Evolutionary conservation across 2,888 invertebrate species (phyloP), one percentile per base, ranked within the genome.

Genomic region (Keiferia lycopersicella): DNA sequence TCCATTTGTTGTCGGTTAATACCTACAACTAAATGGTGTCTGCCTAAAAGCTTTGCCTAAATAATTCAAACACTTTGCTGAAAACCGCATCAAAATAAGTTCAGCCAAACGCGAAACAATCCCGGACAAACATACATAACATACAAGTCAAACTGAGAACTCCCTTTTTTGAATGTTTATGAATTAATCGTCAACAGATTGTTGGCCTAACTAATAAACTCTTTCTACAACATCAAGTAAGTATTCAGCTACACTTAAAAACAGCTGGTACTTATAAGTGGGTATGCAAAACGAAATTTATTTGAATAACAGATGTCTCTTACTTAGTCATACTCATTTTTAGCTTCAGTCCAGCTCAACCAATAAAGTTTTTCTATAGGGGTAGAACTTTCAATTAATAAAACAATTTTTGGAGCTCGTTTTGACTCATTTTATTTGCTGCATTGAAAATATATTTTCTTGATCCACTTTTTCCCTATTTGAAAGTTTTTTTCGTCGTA

Each of bases 181-280:
- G 65, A 63, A 60, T 60, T 63, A 60, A 56, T 53, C 48, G 39
- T 34, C 38, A 41, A 20, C 65, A 63, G 14, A 65, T 63, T 65
- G 59, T 58, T 53, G 53, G 16, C 59, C 4, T 59, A 39, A 16
- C n/a, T 34, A 34, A 12, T 18, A 20, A 22, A 10, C 12, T 4
- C 16, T 8, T 16, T 16, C 6, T 16, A 45, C 45, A 16, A 45
- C 8, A 41, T 2, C 1, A 12, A 12, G 10, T 7, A 39, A 39
- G 10, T 12, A 39, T 39, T 6, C 10, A 12, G 10, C 39, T 39
- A 8, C 6, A 39, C 8, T 39, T 39, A 10, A 26, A 26, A 26
- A 2, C 26, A 2, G 26, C 26, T 26, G 26, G 6, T 26, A 26
- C 26, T 26, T 26, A 26, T 26, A 26, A 26, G 26, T n/a, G n/a